phyloP scores from a whole-genome alignment of 1,140 invertebrate genomes.

The Laupala kohalensis region DNA sequence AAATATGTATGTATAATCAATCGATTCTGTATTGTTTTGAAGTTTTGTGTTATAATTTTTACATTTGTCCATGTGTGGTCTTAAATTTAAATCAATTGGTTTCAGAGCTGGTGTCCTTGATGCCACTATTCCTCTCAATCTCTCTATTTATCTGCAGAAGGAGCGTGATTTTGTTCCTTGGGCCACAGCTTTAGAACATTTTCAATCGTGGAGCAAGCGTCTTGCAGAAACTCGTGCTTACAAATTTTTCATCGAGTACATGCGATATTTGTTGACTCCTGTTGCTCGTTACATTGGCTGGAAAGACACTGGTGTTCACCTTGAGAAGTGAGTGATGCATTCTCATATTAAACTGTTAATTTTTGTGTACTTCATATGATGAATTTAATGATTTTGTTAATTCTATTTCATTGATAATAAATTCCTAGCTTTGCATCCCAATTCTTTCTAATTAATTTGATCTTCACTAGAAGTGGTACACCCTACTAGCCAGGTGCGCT shows the following conservation, averaged over 20 bases:
- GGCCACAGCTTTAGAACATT: slow-evolving; percentile 53
- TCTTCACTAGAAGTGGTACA: too few species aligned
- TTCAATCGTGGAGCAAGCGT: slow-evolving; percentile 50
- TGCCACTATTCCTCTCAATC: slow-evolving; percentile 47
- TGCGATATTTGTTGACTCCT: slow-evolving; percentile 43
- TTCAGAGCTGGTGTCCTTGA: slow-evolving; percentile 56
- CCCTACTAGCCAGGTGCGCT: too few species aligned
- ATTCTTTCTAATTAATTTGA: too few species aligned
- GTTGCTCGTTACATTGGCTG: slow-evolving; percentile 48
- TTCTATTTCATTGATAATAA: too few species aligned
- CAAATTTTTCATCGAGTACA: slow-evolving; percentile 46
- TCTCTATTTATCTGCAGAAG: slow-evolving; percentile 53
- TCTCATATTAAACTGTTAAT: too few species aligned
- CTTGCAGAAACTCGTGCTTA: slow-evolving; percentile 51
- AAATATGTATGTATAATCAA: too few species aligned
- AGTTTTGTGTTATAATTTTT: too few species aligned
- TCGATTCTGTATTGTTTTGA: too few species aligned
- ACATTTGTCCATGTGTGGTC: too few species aligned
- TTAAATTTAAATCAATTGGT: slow-evolving; percentile 13
- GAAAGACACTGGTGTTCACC: slow-evolving; percentile 49
- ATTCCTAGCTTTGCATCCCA: too few species aligned
- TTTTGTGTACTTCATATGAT: too few species aligned
- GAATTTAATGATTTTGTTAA: too few species aligned
- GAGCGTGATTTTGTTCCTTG: slow-evolving; percentile 63
- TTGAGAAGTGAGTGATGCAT: slow-evolving; percentile 39